Percentiles rank a stretch among this genome's conserved stretches.
Evolutionary conservation across 2,797 vertebrate genomes (phyloP).

Genomic region (Typhlichthys subterraneus): DNA sequence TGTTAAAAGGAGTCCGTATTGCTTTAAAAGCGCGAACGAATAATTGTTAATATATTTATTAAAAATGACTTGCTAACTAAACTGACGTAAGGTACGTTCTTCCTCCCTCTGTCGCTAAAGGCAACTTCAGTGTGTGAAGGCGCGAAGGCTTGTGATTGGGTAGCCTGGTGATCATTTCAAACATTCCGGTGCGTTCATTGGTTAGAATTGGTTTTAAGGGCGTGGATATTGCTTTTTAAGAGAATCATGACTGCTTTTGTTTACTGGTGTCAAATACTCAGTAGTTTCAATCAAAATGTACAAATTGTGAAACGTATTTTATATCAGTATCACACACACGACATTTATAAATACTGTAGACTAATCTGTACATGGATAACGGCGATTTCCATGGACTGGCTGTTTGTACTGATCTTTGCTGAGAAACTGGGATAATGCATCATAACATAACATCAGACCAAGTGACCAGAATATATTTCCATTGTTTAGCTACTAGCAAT

Average conservation of each 20-base stretch:
- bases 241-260: slow-evolving; percentile 44
- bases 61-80: slow-evolving; percentile 38
- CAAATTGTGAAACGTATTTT: not conserved
- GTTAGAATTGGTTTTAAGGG: slow-evolving; percentile 35
- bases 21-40: slow-evolving; percentile 9
- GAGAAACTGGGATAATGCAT: too few relatives aligned
- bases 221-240: slow-evolving; percentile 36
- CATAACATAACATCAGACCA: too few relatives aligned
- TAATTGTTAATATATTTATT: slow-evolving; percentile 42
- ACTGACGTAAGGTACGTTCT: slow-evolving; percentile 57
- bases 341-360: not conserved
- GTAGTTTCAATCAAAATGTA: slow-evolving; percentile 27
- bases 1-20: slow-evolving; percentile 3
- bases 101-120: slow-evolving; percentile 70
- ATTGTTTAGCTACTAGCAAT: too few relatives aligned
- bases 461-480: too few relatives aligned
- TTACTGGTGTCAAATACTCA: slow-evolving; percentile 48
- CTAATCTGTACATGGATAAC: not conserved
- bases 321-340: not conserved
- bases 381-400: too few relatives aligned
- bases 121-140: slow-evolving; percentile 66
- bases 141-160: slow-evolving; percentile 79
- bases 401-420: too few relatives aligned
- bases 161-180: slow-evolving; percentile 64
- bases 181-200: slow-evolving; percentile 61